Evolutionary conservation across 2,113 vertebrate species (phyloP).

Genomic region (Reinhardtius hippoglossoides): DNA sequence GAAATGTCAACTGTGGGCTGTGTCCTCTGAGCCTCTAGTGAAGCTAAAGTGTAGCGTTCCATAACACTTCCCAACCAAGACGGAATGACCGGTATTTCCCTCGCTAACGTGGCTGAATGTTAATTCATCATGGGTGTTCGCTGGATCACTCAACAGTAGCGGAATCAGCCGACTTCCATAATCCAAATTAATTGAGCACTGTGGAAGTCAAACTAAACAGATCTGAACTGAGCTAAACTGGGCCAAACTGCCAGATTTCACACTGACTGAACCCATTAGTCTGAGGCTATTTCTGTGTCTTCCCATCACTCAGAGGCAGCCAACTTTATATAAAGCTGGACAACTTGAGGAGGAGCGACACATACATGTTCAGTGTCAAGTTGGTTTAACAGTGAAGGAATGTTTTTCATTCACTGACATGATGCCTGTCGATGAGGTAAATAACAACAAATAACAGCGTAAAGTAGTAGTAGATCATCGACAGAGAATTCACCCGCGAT

Average conservation of each 20-base stretch:
- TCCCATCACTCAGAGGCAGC: neutral
- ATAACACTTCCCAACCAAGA: slow-evolving; percentile 11
- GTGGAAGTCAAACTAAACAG: slow-evolving; percentile 3
- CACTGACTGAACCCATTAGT: neutral
- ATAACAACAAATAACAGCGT: no score
- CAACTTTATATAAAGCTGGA: neutral
- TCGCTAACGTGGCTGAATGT: slow-evolving; percentile 35
- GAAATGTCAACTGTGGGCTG: slow-evolving; percentile 37
- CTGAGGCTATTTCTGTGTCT: slow-evolving; percentile 1
- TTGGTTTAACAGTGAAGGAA: neutral
- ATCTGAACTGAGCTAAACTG: slow-evolving; percentile 1
- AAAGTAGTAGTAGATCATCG: no score
- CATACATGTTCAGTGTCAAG: neutral
- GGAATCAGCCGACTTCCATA: neutral
- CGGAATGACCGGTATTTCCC: slow-evolving; percentile 36
- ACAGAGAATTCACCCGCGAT: no score
- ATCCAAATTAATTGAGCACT: slow-evolving; percentile 22
- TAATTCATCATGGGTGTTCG: slow-evolving; percentile 23
- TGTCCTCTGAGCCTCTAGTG: slow-evolving; percentile 16
- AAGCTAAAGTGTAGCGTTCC: slow-evolving; percentile 25
- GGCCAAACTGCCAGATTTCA: neutral
- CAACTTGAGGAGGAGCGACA: neutral
- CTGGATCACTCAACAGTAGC: slow-evolving; percentile 38
- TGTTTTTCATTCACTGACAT: neutral
- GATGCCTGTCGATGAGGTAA: neutral